Conservation (phyloP, 2,797 vertebrate species). For the Sebastes oblongus region DNA sequence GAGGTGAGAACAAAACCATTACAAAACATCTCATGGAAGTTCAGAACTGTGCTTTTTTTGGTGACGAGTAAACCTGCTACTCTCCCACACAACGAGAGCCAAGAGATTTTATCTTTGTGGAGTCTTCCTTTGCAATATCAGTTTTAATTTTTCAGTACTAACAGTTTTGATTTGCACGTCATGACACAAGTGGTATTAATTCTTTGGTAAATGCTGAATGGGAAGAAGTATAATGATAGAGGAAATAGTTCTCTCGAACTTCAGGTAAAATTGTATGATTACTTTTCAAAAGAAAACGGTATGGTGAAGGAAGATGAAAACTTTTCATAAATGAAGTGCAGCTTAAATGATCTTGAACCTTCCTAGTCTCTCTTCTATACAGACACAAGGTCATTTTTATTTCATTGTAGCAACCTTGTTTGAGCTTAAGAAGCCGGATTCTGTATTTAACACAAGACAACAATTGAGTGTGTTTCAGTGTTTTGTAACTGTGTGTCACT, state of each 20-base stretch:
- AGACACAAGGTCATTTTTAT: not conserved
- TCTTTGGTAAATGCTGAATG: not conserved
- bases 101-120: not conserved
- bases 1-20: slow-evolving; percentile 79
- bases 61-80: slow-evolving; percentile 32
- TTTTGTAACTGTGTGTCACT: not conserved
- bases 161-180: not conserved
- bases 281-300: slow-evolving; percentile 13
- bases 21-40: slow-evolving; percentile 58
- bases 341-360: slow-evolving; percentile 18
- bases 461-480: not conserved
- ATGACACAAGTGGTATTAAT: not conserved
- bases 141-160: not conserved
- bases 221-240: not conserved
- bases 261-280: not conserved
- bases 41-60: slow-evolving; percentile 43
- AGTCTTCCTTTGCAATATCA: not conserved
- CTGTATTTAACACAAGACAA: slow-evolving; percentile 4
- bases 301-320: slow-evolving; percentile 4
- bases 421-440: not conserved
- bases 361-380: not conserved
- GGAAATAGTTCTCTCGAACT: not conserved
- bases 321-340: not conserved
- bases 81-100: not conserved
- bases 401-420: not conserved